These are phyloP conservation scores for Chalcis sispes DNA, from an alignment of 2,888 invertebrate species.

Conservation along the genomic window DNA sequence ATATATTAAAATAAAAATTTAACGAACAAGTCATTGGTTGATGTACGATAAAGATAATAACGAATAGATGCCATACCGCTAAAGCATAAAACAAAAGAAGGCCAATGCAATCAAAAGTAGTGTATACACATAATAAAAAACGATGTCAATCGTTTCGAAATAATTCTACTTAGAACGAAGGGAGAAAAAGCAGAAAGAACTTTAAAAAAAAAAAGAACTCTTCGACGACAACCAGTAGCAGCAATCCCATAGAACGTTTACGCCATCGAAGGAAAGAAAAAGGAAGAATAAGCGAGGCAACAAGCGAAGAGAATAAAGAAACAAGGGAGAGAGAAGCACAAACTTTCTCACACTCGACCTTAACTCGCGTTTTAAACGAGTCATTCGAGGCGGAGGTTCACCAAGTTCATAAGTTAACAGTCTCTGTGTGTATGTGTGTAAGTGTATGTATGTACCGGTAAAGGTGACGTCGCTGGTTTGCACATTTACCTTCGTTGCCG, in stretches of 20 bases:
- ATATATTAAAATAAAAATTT: conserved; percentile 28
- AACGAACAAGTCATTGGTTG: not conserved
- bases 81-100: too few species aligned
- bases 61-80: too few species aligned
- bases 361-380: not conserved
- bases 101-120: not conserved
- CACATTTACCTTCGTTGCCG: not conserved
- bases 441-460: not conserved
- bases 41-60: conserved; percentile 2
- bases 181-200: too few species aligned
- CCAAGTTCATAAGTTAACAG: conserved; percentile 30
- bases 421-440: too few species aligned
- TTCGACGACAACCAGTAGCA: conserved; percentile 26
- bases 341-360: conserved; percentile 47
- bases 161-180: conserved; percentile 21
- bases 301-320: conserved; percentile 16
- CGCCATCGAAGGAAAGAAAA: not conserved
- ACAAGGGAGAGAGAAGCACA: conserved; percentile 22
- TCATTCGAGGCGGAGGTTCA: conserved; percentile 8
- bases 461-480: not conserved
- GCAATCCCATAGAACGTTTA: conserved; percentile 15
- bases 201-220: too few species aligned
- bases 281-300: not conserved
- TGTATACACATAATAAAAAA: conserved; percentile 1
- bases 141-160: conserved; percentile 16